A percentile compares a stretch with the other conserved stretches of the same genome.
phyloP scores from a whole-genome alignment of 2,797 vertebrate genomes.

The Gymnodraco acuticeps region DNA sequence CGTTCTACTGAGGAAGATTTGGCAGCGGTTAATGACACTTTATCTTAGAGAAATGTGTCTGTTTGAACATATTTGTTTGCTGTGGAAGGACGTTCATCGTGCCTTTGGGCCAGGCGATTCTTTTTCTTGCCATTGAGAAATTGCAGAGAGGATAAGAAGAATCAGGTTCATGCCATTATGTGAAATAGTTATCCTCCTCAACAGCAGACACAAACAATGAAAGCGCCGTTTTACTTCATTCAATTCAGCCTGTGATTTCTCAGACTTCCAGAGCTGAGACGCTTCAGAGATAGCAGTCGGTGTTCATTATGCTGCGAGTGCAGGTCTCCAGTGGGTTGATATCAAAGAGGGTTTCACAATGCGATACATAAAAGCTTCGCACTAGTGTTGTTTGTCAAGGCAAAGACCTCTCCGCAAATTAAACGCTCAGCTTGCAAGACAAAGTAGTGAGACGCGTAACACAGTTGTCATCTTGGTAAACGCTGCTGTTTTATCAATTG shows the following conservation, averaged over 20 bases:
- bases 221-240: conserved; percentile 54
- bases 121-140: conserved; percentile 45
- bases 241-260: conserved; percentile 54
- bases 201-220: conserved; percentile 51
- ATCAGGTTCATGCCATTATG: conserved; percentile 54
- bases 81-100: conserved; percentile 40
- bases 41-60: conserved; percentile 35
- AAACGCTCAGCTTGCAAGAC: conserved; percentile 66
- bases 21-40: conserved; percentile 37
- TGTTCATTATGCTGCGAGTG: conserved; percentile 53
- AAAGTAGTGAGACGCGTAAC: conserved; percentile 39
- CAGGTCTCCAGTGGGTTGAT: conserved; percentile 49
- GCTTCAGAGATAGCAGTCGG: conserved; percentile 56
- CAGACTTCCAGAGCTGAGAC: conserved; percentile 52
- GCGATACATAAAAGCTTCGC: conserved; percentile 51
- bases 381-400: conserved; percentile 56
- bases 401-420: conserved; percentile 60
- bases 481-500: conserved; percentile 51
- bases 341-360: conserved; percentile 60
- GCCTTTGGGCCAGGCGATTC: conserved; percentile 43
- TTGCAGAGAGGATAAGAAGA: conserved; percentile 52
- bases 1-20: conserved; percentile 28
- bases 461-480: conserved; percentile 48
- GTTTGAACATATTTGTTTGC: conserved; percentile 56
- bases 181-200: conserved; percentile 53